phyloP scores from a whole-genome alignment of 1,140 invertebrate species.

The Steinernema feltiae region DNA sequence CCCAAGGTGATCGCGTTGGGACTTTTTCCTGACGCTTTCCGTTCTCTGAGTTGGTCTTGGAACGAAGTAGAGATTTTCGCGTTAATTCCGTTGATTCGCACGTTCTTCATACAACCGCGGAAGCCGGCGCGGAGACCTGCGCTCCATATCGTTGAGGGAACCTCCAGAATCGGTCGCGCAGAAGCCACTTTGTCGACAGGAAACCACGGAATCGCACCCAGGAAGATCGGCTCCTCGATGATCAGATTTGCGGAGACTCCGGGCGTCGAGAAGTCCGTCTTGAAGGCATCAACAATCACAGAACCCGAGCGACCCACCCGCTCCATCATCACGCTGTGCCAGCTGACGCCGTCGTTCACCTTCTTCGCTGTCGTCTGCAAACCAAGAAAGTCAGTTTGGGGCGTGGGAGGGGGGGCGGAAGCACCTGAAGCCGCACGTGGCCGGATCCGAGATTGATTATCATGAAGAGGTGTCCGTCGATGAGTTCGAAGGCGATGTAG shows the following conservation, averaged over 20 bases:
- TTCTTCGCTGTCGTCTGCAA: slow-evolving; percentile 70
- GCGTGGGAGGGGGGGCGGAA: background rate
- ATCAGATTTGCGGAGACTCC: slow-evolving; percentile 63
- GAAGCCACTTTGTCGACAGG: slow-evolving; percentile 4
- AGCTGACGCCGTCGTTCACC: slow-evolving; percentile 76
- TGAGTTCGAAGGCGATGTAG: slow-evolving; percentile 84
- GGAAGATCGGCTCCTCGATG: slow-evolving; percentile 72
- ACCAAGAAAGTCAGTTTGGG: slow-evolving; percentile 4
- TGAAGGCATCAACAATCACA: slow-evolving; percentile 80
- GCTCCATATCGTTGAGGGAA: slow-evolving; percentile 83
- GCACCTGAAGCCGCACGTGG: slow-evolving; percentile 68
- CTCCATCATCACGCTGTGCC: slow-evolving; percentile 79
- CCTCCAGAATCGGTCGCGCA: slow-evolving; percentile 66
- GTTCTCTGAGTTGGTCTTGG: slow-evolving; percentile 16
- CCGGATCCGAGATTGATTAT: slow-evolving; percentile 87
- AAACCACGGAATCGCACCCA: slow-evolving; percentile 69
- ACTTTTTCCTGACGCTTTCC: background rate
- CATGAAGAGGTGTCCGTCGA: slow-evolving; percentile 84
- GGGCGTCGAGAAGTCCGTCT: slow-evolving; percentile 79
- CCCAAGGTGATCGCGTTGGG: slow-evolving; percentile 64
- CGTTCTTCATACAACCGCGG: slow-evolving; percentile 86
- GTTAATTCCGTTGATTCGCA: slow-evolving; percentile 82
- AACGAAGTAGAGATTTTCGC: slow-evolving; percentile 82
- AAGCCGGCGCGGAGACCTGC: slow-evolving; percentile 80
- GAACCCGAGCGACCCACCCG: slow-evolving; percentile 73